phyloP scores from a whole-genome alignment of 2,113 vertebrate species.

The Gallinago media region DNA sequence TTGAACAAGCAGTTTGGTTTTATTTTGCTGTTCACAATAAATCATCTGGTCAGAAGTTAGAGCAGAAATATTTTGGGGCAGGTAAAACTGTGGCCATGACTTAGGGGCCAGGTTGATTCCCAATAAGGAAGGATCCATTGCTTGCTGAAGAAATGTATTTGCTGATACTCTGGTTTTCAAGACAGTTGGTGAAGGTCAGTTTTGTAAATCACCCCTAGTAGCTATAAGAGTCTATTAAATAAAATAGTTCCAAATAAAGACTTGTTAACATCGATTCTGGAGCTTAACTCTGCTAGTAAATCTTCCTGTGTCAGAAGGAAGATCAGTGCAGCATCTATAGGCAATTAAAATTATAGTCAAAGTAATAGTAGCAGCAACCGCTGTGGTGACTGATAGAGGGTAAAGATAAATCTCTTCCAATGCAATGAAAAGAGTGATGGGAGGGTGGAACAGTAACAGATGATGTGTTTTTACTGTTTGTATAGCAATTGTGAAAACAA shows the following conservation, averaged over 20 bases:
- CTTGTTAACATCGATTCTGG: slow-evolving; percentile 4
- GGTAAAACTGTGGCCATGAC: not conserved
- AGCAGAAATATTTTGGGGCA: not conserved
- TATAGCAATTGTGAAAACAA: not conserved
- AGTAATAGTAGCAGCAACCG: not conserved
- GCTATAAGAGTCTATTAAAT: slow-evolving; percentile 3
- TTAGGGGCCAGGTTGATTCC: not conserved
- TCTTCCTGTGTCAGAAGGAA: not conserved
- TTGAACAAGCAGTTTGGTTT: not conserved
- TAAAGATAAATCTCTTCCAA: not conserved
- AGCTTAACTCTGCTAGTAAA: not conserved
- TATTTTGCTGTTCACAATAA: not conserved
- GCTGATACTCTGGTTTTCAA: not conserved
- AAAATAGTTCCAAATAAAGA: slow-evolving; percentile 22
- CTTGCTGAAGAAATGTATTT: not conserved
- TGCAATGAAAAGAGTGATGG: not conserved
- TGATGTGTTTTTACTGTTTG: not conserved
- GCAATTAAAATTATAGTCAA: slow-evolving; percentile 36
- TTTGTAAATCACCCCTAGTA: not conserved
- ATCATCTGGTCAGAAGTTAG: not conserved
- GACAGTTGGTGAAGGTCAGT: not conserved
- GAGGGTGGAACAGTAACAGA: not conserved
- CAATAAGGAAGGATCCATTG: not conserved
- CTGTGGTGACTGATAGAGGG: not conserved
- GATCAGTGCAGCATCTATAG: not conserved